These are phyloP conservation scores for Chaunax sp. DNA, from an alignment of 2,797 vertebrate species.

Conservation along the genomic window DNA sequence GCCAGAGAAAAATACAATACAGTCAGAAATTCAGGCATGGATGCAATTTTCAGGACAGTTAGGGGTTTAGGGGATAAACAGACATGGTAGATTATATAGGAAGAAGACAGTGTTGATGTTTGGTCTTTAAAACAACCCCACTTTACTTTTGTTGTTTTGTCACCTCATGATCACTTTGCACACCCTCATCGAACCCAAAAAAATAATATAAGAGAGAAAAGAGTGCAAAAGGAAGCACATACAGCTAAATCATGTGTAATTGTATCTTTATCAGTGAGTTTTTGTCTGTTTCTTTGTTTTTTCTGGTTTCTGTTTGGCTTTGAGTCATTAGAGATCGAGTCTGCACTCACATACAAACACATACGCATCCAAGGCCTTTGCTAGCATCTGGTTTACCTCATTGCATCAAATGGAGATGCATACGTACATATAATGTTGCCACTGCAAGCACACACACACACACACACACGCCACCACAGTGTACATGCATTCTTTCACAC, in stretches of 20 bases:
- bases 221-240: conserved; percentile 4
- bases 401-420: neutral
- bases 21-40: conserved; percentile 22
- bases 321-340: conserved; percentile 52
- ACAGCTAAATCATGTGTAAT: conserved; percentile 18
- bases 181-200: too few species aligned
- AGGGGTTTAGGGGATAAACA: conserved; percentile 39
- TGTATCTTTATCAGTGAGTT: conserved; percentile 37
- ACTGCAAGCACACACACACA: neutral
- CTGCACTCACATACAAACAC: conserved; percentile 24
- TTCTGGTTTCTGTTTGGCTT: conserved; percentile 51
- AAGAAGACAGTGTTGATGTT: conserved; percentile 37
- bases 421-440: neutral
- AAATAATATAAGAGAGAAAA: neutral
- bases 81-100: conserved; percentile 43
- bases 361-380: conserved; percentile 1
- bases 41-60: conserved; percentile 43
- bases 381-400: conserved; percentile 50
- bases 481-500: too few species aligned
- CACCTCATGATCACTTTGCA: conserved; percentile 49
- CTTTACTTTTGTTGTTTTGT: conserved; percentile 44
- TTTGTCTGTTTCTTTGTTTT: conserved; percentile 55
- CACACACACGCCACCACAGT: too few species aligned
- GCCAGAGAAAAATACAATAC: conserved; percentile 24
- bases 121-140: conserved; percentile 42